Conservation (phyloP, 2,113 vertebrate species). For the Caranx melampygus region DNA sequence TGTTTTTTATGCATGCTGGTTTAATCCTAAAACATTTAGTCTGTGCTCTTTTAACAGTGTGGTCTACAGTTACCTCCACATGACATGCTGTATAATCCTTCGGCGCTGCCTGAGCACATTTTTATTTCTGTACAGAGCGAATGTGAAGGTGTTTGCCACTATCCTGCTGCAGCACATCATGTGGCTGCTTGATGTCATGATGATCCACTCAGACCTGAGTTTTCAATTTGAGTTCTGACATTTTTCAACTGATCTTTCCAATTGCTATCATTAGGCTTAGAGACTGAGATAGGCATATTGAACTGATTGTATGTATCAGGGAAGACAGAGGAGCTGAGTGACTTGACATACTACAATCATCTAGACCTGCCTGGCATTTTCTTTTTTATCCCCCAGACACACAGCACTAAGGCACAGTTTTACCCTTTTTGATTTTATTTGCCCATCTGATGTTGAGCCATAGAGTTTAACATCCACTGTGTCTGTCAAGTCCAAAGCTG, state of each 20-base stretch:
- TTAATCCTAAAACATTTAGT: not conserved
- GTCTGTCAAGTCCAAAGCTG: too few species aligned
- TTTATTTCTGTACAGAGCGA: not conserved
- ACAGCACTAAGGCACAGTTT: not conserved
- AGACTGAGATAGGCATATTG: not conserved
- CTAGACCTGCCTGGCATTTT: not conserved
- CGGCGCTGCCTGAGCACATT: too few species aligned
- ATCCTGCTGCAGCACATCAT: conserved; percentile 26
- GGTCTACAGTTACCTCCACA: conserved; percentile 3
- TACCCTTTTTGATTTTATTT: not conserved
- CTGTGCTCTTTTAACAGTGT: not conserved
- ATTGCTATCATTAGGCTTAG: conserved; percentile 16
- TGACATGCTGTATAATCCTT: not conserved
- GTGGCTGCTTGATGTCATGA: conserved; percentile 13
- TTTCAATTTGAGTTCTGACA: conserved; percentile 34
- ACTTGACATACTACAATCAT: conserved; percentile 1
- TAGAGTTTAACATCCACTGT: too few species aligned
- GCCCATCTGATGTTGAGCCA: not conserved
- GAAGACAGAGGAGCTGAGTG: not conserved
- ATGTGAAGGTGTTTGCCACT: conserved; percentile 3
- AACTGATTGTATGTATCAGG: not conserved
- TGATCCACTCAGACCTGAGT: conserved; percentile 20
- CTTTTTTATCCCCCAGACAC: not conserved
- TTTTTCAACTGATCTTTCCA: conserved; percentile 19
- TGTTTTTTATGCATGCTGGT: not conserved